Evolutionary conservation across 2,797 vertebrate species (phyloP).

Genomic region (Pogoniulus pusillus): DNA sequence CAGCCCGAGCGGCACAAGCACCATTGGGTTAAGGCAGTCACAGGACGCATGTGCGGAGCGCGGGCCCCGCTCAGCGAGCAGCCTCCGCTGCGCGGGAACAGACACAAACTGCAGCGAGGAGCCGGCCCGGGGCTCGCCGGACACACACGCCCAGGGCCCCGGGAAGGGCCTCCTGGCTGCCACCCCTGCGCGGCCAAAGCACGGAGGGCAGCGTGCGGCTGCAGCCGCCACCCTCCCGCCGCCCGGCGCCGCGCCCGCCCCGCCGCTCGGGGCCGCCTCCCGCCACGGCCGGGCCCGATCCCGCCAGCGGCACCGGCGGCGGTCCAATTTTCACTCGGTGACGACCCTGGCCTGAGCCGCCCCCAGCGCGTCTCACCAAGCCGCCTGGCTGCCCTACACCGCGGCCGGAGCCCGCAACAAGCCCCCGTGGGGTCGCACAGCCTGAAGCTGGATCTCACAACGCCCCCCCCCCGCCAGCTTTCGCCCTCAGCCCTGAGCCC

Average conservation of each 20-base stretch:
- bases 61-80: too few relatives aligned
- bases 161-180: rapidly evolving
- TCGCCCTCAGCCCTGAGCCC: too few relatives aligned
- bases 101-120: too few relatives aligned
- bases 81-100: neutral
- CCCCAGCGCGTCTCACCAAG: neutral
- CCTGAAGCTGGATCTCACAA: too few relatives aligned
- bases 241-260: neutral
- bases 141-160: too few relatives aligned
- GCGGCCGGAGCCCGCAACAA: neutral
- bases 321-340: neutral
- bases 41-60: neutral
- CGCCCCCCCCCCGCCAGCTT: too few relatives aligned
- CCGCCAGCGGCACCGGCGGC: neutral
- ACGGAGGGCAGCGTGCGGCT: rapidly evolving
- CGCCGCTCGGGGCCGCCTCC: neutral
- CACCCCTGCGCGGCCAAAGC: neutral
- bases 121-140: too few relatives aligned
- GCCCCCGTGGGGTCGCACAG: neutral
- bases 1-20: too few relatives aligned
- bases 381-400: neutral
- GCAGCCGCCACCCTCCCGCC: too few relatives aligned
- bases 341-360: neutral
- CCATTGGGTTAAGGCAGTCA: rapidly evolving
- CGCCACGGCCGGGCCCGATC: too few relatives aligned